Conservation (phyloP, 1,140 invertebrate genomes). For the Chlorops oryzae region DNA sequence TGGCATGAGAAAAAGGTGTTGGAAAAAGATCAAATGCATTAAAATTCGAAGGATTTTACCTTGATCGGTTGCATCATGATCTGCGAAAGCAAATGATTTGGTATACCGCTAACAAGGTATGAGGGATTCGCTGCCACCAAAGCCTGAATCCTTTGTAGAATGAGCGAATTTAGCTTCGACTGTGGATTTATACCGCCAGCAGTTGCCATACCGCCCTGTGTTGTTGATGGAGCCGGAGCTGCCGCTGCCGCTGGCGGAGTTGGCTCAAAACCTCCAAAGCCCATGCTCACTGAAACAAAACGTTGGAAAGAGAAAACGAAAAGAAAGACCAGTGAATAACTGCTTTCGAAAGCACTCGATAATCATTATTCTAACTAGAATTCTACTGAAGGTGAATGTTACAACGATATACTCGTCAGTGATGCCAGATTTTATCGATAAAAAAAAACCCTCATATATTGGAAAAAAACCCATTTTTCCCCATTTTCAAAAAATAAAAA, state of each 20-base stretch:
- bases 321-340: too few species aligned
- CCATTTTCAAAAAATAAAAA: too few species aligned
- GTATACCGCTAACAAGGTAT: conserved; percentile 45
- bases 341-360: too few species aligned
- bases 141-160: conserved; percentile 44
- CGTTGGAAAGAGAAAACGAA: too few species aligned
- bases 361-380: too few species aligned
- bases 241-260: neutral
- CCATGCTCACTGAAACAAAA: conserved; percentile 54
- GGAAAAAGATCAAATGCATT: conserved; percentile 34
- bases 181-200: conserved; percentile 43
- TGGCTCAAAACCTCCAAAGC: conserved; percentile 46
- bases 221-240: conserved; percentile 50
- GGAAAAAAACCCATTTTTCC: too few species aligned
- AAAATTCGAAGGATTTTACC: conserved; percentile 4
- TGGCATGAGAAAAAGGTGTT: neutral
- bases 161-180: conserved; percentile 35
- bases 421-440: too few species aligned
- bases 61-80: conserved; percentile 47
- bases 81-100: conserved; percentile 42
- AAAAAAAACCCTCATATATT: too few species aligned
- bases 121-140: conserved; percentile 41
- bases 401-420: too few species aligned
- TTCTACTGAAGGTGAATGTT: too few species aligned
- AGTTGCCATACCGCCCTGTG: conserved; percentile 42